A percentile compares a stretch with the other conserved stretches of the same genome.
Conservation (phyloP, 2,113 vertebrate genomes). For the Strigops habroptila region DNA sequence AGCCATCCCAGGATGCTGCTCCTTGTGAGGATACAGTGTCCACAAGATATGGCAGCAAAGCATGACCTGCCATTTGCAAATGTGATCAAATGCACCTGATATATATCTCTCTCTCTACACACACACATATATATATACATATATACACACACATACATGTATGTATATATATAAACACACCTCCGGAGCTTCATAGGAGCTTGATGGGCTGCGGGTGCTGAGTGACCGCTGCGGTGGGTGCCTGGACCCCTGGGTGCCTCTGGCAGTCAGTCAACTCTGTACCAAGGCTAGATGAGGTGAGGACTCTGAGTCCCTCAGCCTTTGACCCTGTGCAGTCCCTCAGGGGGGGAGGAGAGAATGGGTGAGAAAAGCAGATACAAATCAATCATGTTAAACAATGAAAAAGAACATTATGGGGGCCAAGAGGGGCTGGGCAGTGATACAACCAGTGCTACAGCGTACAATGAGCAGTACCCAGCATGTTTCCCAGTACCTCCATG, state of each 20-base stretch:
- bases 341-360: background rate
- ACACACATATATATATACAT: too few species aligned
- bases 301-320: background rate
- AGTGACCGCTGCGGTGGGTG: background rate
- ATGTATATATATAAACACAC: background rate
- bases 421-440: background rate
- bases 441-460: background rate
- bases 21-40: background rate
- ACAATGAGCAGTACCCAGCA: rapidly evolving
- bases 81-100: background rate
- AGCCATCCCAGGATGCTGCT: background rate
- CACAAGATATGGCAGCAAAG: background rate
- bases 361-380: background rate
- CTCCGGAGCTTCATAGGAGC: background rate
- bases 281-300: rapidly evolving
- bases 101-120: background rate
- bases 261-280: background rate
- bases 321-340: background rate
- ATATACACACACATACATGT: too few species aligned
- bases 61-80: background rate
- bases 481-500: background rate
- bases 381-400: background rate
- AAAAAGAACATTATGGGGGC: background rate
- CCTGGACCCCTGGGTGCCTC: background rate
- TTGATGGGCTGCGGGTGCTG: background rate